Conservation (phyloP, 2,797 vertebrate genomes). For the Apogon hyalosoma region DNA sequence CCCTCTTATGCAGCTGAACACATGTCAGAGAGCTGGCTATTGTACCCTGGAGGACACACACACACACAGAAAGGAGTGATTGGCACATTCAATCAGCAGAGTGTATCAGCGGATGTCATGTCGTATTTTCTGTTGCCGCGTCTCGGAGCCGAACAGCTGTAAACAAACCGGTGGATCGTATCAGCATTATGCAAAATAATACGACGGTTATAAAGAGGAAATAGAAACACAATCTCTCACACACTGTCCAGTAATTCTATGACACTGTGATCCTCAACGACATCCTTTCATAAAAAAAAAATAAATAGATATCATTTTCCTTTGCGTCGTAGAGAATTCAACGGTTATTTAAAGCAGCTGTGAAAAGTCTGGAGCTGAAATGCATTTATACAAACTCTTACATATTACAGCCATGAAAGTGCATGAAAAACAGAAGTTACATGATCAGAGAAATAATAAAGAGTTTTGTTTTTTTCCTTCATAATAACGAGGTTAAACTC, state of each 20-base stretch:
- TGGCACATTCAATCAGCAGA: constrained; percentile 45
- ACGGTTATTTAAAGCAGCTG: no score
- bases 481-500: no score
- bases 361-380: no score
- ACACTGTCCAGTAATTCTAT: neutral
- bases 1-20: constrained; percentile 95
- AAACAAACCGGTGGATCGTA: constrained; percentile 34
- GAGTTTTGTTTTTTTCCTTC: no score
- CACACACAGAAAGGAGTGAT: constrained; percentile 40
- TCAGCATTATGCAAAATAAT: constrained; percentile 50
- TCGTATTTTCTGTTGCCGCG: constrained; percentile 43
- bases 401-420: no score
- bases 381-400: no score
- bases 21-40: constrained; percentile 94
- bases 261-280: neutral
- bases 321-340: no score
- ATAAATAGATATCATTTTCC: no score
- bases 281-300: neutral
- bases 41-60: constrained; percentile 87
- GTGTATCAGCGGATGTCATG: constrained; percentile 45
- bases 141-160: constrained; percentile 45
- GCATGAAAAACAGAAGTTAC: no score
- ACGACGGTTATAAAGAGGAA: neutral
- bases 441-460: no score
- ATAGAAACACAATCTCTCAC: neutral